These are phyloP conservation scores for Proterorhinus semilunaris DNA, from an alignment of 2,113 vertebrate species.

Conservation along the genomic window DNA sequence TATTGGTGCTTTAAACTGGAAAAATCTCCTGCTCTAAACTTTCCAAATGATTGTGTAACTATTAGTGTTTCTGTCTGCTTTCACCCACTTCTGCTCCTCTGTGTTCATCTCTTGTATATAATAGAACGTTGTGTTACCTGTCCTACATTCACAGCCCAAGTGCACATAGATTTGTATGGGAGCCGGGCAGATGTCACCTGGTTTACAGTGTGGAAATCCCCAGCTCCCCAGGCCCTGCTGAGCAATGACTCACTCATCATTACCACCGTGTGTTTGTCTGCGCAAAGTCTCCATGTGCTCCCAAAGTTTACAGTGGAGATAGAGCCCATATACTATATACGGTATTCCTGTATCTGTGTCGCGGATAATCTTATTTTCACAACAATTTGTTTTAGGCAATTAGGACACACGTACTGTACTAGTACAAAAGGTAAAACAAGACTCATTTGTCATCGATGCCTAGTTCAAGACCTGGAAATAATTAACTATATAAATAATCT, in stretches of 20 bases:
- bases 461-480: conserved; percentile 23
- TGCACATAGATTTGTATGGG: conserved; percentile 47
- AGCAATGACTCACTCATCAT: conserved; percentile 65
- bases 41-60: not conserved
- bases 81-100: conserved; percentile 17
- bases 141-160: conserved; percentile 41
- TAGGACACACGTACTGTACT: conserved; percentile 26
- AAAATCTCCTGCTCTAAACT: not conserved
- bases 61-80: conserved; percentile 9
- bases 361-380: conserved; percentile 15
- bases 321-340: not conserved
- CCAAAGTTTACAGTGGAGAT: conserved; percentile 12
- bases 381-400: conserved; percentile 43
- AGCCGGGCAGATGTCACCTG: conserved; percentile 68
- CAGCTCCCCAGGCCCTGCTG: conserved; percentile 59
- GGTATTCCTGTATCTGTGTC: conserved; percentile 20
- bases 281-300: conserved; percentile 24
- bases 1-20: too few species aligned
- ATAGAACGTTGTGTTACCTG: conserved; percentile 33
- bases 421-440: conserved; percentile 31
- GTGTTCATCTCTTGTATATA: conserved; percentile 4
- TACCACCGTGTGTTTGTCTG: conserved; percentile 46
- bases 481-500: conserved; percentile 16
- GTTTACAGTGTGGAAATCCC: conserved; percentile 70
- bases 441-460: conserved; percentile 42